phyloP scores from a whole-genome alignment of 2,888 invertebrate species.

The Ectropis crepuscularia region DNA sequence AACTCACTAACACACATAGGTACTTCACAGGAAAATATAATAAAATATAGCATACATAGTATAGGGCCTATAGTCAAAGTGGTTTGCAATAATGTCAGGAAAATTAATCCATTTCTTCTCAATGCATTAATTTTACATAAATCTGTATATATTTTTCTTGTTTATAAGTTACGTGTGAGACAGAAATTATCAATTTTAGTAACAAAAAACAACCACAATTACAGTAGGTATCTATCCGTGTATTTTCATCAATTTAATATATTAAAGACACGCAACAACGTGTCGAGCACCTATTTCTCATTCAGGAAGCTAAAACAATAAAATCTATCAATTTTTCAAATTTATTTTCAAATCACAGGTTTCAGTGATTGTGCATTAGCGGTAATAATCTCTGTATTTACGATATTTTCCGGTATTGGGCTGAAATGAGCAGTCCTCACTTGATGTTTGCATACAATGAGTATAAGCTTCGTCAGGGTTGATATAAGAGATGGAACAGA shows the following conservation, averaged over 20 bases:
- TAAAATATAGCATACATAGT: no score
- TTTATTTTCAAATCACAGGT: conserved; percentile 23
- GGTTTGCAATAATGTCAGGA: no score
- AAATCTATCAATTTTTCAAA: conserved; percentile 23
- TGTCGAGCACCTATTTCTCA: conserved; percentile 16
- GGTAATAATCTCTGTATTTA: conserved; percentile 26
- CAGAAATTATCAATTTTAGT: no score
- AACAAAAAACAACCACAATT: no score
- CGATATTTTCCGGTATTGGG: conserved; percentile 46
- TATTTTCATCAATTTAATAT: conserved; percentile 1
- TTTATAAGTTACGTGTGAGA: no score
- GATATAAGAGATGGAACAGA: conserved; percentile 18
- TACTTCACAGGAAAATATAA: no score
- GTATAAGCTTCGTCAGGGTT: conserved; percentile 60
- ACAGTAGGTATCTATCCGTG: background rate
- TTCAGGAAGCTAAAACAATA: conserved; percentile 28
- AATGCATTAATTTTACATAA: no score
- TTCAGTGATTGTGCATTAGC: conserved; percentile 19
- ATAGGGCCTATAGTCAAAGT: no score
- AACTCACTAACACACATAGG: no score
- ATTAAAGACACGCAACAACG: conserved; percentile 22
- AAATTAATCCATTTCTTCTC: no score
- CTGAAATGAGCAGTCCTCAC: conserved; percentile 51
- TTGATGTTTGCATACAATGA: conserved; percentile 79
- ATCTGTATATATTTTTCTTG: no score